Evolutionary conservation across 2,113 vertebrate genomes (phyloP), one percentile per base, ranked within the genome.

Genomic region (Rhabdornis inornatus): DNA sequence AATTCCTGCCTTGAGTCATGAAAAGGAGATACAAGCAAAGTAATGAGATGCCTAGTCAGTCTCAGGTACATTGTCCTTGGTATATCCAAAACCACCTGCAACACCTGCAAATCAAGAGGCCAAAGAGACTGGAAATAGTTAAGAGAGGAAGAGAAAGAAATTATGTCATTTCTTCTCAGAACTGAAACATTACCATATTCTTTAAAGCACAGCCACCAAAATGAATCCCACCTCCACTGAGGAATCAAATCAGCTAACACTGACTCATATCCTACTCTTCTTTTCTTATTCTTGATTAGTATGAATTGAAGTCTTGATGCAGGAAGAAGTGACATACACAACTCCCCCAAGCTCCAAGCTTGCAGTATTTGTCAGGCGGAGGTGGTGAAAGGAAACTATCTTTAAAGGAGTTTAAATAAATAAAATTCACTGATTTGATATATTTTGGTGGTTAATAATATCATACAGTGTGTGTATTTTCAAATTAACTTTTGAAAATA

Each of bases 231-330:
- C 88, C 94, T 97, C 95, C 93, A 92, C 79, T 83, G 69, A 56
- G 71, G 88, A 96, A 93, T 66, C 90, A 90, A 68, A 86, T 94
- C 93, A 94, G 76, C 87, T 94, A 90, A 83, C 78, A 87, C 75
- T 97, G 95, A 94, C 90, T 97, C 95, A 95, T 66, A 95, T 95
- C 93, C 94, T 96, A 70, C 90, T 86, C 79, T 93, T 94, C 49
- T 83, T 92, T 96, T 96, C 93, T 93, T 94, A 52, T 90, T 96
- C 91, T 88, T 95, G 90, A 90, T 96, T 86, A 94, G 88, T 93
- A 93, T 94, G 88, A 96, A 97, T 90, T 96, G 90, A 94, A 95
- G 50, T 27, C 93, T 94, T 95, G 78, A 95, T 94, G 37, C 82
- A 91, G 89, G 75, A 97, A 94, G 82, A 91, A 90, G 47, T 94